A percentile compares a stretch with the other conserved stretches of the same genome.
Evolutionary conservation across 2,797 vertebrate species (phyloP).

Genomic region (Myiotriccus ornatus): DNA sequence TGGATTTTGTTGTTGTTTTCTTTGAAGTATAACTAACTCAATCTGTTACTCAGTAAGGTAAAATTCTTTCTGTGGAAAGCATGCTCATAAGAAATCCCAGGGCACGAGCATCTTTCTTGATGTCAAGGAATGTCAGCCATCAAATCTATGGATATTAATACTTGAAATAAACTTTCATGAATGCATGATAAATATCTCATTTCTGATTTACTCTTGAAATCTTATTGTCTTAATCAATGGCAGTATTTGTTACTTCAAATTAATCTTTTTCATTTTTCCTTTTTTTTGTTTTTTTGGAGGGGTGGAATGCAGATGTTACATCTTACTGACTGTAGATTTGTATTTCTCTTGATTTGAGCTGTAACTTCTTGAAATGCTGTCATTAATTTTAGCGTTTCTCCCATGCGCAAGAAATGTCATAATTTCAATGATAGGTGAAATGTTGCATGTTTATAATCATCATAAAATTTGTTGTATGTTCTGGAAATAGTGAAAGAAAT

Average conservation of each 20-base stretch:
- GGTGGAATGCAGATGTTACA: not conserved
- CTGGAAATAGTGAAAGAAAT: not conserved
- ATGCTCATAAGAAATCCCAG: not conserved
- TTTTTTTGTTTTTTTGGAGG: not conserved
- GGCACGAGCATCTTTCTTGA: not conserved
- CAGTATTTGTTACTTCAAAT: not conserved
- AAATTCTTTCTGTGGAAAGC: not conserved
- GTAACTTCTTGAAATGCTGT: not conserved
- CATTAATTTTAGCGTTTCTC: not conserved
- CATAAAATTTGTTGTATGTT: not conserved
- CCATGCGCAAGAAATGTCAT: not conserved
- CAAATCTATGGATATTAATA: not conserved
- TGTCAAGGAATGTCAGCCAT: not conserved
- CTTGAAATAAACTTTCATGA: not conserved
- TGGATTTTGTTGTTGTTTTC: not conserved
- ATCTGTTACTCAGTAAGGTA: not conserved
- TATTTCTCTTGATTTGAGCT: not conserved
- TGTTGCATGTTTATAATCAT: not conserved
- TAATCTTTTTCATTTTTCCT: not conserved
- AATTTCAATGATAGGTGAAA: not conserved
- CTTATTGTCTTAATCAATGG: not conserved
- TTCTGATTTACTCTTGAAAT: not conserved
- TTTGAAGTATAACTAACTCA: not conserved
- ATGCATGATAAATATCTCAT: not conserved
- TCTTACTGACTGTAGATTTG: not conserved